Percentiles rank a stretch among this genome's conserved stretches.
These are phyloP conservation scores for Geodia barretti DNA, from an alignment of 37 sponge, comb jelly and placozoan genomes.

Conservation along the genomic window DNA sequence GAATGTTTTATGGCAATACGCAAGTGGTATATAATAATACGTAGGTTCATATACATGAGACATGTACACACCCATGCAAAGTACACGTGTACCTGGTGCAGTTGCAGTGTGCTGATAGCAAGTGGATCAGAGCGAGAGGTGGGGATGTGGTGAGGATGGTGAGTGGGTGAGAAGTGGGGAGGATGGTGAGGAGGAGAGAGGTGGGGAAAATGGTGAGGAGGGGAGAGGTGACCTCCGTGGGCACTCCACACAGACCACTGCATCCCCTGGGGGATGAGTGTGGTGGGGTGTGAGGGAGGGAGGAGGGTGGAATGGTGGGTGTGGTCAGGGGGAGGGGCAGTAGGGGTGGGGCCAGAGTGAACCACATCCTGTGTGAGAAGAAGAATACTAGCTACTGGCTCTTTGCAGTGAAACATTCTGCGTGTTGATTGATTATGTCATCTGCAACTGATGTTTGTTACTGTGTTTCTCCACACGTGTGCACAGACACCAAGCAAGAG, in stretches of 20 bases:
- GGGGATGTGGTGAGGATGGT: not conserved
- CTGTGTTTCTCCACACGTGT: too few species aligned
- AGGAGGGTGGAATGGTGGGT: not conserved
- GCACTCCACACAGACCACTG: conserved; percentile 71
- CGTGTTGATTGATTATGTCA: too few species aligned
- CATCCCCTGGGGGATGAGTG: conserved; percentile 39
- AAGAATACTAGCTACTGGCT: not conserved
- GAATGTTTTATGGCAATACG: too few species aligned
- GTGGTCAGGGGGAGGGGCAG: not conserved
- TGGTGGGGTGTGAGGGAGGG: not conserved
- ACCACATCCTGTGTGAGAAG: not conserved
- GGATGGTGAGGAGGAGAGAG: not conserved
- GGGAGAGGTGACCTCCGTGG: not conserved
- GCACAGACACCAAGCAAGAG: too few species aligned
- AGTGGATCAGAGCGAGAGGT: not conserved
- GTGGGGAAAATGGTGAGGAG: too few species aligned
- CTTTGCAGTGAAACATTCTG: too few species aligned
- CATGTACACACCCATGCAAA: too few species aligned
- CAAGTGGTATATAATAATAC: too few species aligned
- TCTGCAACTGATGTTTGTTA: too few species aligned
- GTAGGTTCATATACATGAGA: too few species aligned
- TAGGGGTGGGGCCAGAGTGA: not conserved
- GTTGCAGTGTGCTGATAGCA: conserved; percentile 28
- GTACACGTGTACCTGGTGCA: conserved; percentile 24
- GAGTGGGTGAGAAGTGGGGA: not conserved